phyloP scores from a whole-genome alignment of 2,797 vertebrate genomes.

The Sebastes itinus region DNA sequence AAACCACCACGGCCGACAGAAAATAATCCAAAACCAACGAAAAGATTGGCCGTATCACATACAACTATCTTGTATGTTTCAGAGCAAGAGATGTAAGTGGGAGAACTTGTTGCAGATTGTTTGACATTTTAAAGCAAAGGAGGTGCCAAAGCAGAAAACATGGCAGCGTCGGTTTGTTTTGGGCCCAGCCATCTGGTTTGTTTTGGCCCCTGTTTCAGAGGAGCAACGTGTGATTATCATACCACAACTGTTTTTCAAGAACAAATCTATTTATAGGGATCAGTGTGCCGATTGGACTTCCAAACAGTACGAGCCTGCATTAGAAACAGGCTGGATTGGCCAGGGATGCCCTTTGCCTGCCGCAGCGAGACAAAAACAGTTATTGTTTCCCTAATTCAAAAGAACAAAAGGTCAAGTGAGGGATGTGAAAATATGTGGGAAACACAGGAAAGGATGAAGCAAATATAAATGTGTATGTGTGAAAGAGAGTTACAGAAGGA shows the following conservation, averaged over 20 bases:
- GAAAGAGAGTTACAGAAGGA: background rate
- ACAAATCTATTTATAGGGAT: conserved; percentile 80
- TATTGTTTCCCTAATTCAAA: background rate
- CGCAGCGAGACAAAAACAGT: background rate
- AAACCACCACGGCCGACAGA: conserved; percentile 45
- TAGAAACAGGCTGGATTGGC: conserved; percentile 1
- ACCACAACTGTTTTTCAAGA: conserved; percentile 70
- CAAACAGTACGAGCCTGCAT: conserved; percentile 25
- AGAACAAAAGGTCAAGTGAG: conserved; percentile 13
- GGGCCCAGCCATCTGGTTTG: conserved; percentile 57
- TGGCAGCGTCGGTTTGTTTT: conserved; percentile 50
- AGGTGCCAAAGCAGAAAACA: conserved; percentile 49
- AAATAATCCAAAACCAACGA: conserved; percentile 41
- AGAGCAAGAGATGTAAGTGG: conserved; percentile 16
- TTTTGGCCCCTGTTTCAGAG: conserved; percentile 63
- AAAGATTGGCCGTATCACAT: conserved; percentile 20
- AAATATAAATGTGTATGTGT: background rate
- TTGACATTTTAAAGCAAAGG: conserved; percentile 41
- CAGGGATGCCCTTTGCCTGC: conserved; percentile 19
- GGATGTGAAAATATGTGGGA: background rate
- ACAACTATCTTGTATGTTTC: conserved; percentile 10
- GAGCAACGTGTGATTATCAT: conserved; percentile 68
- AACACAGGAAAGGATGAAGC: background rate
- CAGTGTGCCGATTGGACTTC: conserved; percentile 43
- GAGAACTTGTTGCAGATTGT: conserved; percentile 34